phyloP scores from a whole-genome alignment of 2,797 vertebrate species.

The Ambastaia sidthimunki region DNA sequence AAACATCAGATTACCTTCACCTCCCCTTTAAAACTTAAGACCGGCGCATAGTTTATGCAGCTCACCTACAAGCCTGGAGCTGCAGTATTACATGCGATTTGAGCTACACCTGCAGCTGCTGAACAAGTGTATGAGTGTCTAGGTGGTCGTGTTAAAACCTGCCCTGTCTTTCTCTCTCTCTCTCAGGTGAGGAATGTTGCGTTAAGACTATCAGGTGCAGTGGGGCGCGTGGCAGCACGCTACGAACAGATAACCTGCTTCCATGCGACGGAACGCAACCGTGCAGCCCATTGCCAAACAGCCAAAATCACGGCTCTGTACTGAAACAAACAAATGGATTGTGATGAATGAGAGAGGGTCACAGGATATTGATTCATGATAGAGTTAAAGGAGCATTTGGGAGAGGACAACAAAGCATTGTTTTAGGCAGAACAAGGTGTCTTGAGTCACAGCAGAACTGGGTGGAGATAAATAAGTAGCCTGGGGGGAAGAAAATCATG shows the following conservation, averaged over 20 bases:
- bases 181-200: conserved; percentile 88
- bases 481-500: conserved; percentile 70
- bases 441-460: conserved; percentile 51
- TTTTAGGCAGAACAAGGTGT: not conserved
- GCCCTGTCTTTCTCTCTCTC: conserved; percentile 74
- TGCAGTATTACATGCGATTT: conserved; percentile 42
- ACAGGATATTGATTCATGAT: not conserved
- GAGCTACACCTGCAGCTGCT: conserved; percentile 93
- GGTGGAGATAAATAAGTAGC: conserved; percentile 80
- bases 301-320: not conserved
- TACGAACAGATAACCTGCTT: conserved; percentile 81
- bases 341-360: not conserved
- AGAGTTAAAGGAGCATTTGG: conserved; percentile 52
- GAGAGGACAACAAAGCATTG: conserved; percentile 66
- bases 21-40: conserved; percentile 5
- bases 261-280: conserved; percentile 68
- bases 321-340: not conserved
- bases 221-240: conserved; percentile 92
- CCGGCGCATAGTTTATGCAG: conserved; percentile 3
- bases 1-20: conserved; percentile 34
- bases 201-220: conserved; percentile 97
- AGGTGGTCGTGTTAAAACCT: conserved; percentile 82
- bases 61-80: conserved; percentile 44
- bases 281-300: conserved; percentile 54
- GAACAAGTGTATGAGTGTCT: conserved; percentile 99